Evolutionary conservation across 2,113 vertebrate species (phyloP).

Genomic region (Paedocypris sp.): DNA sequence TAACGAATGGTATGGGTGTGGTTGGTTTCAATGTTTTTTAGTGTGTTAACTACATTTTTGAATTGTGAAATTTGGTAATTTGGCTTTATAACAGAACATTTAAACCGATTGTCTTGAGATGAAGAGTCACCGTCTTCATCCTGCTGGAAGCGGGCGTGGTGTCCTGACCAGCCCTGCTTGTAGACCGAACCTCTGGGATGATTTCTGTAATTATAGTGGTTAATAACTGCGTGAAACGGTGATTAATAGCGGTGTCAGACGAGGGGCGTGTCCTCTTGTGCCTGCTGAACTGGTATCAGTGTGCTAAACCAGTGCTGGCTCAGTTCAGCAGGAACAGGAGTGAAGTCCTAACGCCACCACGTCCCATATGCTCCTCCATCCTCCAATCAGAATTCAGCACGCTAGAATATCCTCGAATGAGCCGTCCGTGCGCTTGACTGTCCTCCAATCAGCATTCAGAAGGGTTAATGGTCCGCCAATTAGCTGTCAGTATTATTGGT

Average conservation of each 20-base stretch:
- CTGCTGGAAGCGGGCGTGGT: background rate
- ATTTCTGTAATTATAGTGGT: background rate
- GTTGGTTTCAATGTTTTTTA: no score
- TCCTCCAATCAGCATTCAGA: background rate
- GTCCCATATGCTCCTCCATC: constrained; percentile 2
- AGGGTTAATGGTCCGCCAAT: no score
- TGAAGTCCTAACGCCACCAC: constrained; percentile 46
- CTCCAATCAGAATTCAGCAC: background rate
- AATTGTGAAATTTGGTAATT: no score
- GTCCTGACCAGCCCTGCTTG: background rate
- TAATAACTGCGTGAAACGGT: no score
- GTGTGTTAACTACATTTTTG: no score
- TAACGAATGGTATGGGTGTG: no score
- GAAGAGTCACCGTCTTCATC: no score
- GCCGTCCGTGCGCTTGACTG: background rate
- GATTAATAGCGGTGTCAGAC: background rate
- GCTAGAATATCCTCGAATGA: background rate
- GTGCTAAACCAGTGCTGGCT: constrained; percentile 64
- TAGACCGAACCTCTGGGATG: background rate
- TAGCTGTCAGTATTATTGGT: no score
- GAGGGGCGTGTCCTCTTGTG: constrained; percentile 62
- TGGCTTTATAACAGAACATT: no score
- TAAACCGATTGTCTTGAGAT: background rate
- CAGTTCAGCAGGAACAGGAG: constrained; percentile 79
- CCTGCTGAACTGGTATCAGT: constrained; percentile 79